Conservation (phyloP, 2,113 vertebrate genomes). For the Bujurquina vittata region DNA sequence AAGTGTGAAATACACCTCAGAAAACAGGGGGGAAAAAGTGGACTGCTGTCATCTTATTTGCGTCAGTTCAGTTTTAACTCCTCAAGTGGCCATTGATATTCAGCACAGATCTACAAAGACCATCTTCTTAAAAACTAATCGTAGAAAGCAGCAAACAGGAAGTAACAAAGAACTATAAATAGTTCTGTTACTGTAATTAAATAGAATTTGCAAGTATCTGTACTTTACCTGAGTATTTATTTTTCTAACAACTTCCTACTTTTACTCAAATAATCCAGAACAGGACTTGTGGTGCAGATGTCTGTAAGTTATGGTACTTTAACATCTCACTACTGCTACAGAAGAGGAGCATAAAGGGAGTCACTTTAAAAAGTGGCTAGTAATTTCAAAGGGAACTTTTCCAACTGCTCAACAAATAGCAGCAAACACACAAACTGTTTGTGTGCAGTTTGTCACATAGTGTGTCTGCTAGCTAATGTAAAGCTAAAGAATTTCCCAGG, state of each 20-base stretch:
- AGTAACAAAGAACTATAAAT: too few species aligned
- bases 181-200: too few species aligned
- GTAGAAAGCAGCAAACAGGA: too few species aligned
- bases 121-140: constrained; percentile 6
- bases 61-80: constrained; percentile 11
- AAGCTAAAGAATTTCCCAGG: too few species aligned
- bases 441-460: not conserved
- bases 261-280: too few species aligned
- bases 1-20: constrained; percentile 55
- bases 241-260: too few species aligned
- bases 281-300: not conserved
- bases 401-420: not conserved
- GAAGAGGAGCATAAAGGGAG: not conserved
- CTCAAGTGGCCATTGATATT: constrained; percentile 39
- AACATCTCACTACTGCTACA: not conserved
- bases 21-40: constrained; percentile 26
- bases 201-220: too few species aligned
- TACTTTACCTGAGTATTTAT: too few species aligned
- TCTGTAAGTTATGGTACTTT: not conserved
- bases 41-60: constrained; percentile 27
- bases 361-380: not conserved
- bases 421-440: not conserved
- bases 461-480: too few species aligned
- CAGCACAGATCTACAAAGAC: constrained; percentile 16
- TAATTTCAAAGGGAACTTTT: not conserved